Evolutionary conservation across 2,888 invertebrate species (phyloP), one percentile per base, ranked within the genome.

Genomic region (Pristionchus exspectatus): DNA sequence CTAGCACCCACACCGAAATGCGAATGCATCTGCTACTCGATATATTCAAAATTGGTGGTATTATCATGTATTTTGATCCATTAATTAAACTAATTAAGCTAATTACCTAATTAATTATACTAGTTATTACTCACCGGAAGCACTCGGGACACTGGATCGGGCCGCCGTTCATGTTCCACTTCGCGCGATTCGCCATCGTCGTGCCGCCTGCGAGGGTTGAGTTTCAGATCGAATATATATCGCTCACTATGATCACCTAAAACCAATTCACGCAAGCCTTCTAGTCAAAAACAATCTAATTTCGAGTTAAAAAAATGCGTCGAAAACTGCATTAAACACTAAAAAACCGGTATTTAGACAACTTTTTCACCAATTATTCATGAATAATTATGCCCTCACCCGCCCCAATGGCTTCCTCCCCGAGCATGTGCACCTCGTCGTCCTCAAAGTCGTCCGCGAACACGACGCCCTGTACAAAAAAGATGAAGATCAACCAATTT

Each of bases 391-490:
- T 21, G 21, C 44, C 14, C 38, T 44, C 9, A 77, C 77, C 77
- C 44, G 38, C 44, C 24, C 30, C 83, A 24, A 83, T 83, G 59
- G 38, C 87, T 10, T 84, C 90, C 12, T 85, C 88, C 44, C 89
- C 85, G 50, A 91, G 69, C 54, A 90, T 72, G 84, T 89, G 63
- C 56, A 88, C 90, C 16, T 88, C 90, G 33, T 91, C 91, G 87
- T 93, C 93, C n/a, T 90, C 90, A 74, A 92, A 92, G 72, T 93
- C 93, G 83, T 93, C 93, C 38, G 93, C 93, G 81, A 92, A 93
- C 16, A 93, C 92, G 16, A 92, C 87, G 18, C 89, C 91, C 91
- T 91, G 56, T 2, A 66, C 18, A 77, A 27, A 27, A 24, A 69
- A n/a, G 59, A 59, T 44, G 3, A 3, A 44, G 44, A 5, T 44